phyloP scores from a whole-genome alignment of 2,797 vertebrate species.

The Hydrophis major region DNA sequence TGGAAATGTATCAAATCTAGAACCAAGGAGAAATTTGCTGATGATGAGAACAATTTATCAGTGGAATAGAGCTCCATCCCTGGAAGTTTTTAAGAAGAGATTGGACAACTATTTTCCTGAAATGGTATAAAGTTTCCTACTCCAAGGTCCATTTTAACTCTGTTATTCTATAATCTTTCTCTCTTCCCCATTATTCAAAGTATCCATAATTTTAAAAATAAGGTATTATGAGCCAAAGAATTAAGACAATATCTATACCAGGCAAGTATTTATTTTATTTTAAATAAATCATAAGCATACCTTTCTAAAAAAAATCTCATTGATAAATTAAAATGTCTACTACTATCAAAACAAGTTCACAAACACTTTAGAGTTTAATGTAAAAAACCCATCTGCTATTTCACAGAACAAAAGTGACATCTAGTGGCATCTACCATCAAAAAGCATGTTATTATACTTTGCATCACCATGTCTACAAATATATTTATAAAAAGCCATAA shows the following conservation, averaged over 20 bases:
- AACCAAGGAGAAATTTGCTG: not conserved
- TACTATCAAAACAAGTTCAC: not conserved
- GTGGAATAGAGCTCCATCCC: not conserved
- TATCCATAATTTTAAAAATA: not conserved
- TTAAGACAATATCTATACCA: not conserved
- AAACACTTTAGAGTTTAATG: not conserved
- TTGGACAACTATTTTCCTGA: not conserved
- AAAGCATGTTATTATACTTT: not conserved
- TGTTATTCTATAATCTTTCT: not conserved
- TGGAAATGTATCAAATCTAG: not conserved
- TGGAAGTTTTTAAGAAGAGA: not conserved
- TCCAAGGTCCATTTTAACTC: not conserved
- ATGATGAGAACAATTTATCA: not conserved
- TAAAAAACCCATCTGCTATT: not conserved
- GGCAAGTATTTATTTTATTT: not conserved
- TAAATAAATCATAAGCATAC: not conserved
- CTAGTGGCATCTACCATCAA: conserved; percentile 53
- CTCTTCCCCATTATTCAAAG: not conserved
- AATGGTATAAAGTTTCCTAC: not conserved
- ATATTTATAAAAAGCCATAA: not conserved
- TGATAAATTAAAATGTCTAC: not conserved
- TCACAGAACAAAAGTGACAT: conserved; percentile 58
- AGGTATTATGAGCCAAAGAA: not conserved
- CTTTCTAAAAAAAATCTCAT: not conserved
- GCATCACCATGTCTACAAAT: not conserved